Conservation (phyloP, 1,140 invertebrate species). For the Aphelinus atriplicis region DNA sequence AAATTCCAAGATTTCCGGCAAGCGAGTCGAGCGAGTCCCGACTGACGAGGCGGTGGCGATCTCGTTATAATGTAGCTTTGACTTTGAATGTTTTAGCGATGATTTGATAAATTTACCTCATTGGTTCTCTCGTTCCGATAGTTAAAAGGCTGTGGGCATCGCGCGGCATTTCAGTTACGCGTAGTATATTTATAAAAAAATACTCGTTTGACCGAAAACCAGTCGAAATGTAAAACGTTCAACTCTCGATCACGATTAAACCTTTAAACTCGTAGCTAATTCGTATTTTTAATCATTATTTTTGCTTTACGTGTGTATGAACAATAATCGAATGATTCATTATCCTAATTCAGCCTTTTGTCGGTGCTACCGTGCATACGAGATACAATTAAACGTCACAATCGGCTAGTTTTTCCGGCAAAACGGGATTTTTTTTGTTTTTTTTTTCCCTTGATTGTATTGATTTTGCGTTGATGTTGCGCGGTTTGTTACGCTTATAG, state of each 20-base stretch:
- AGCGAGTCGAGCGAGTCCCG: conserved; percentile 5
- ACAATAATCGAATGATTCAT: no score
- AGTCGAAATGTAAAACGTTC: conserved; percentile 15
- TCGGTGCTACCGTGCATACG: conserved; percentile 27
- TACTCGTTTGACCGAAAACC: conserved; percentile 49
- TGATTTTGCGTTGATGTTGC: conserved; percentile 22
- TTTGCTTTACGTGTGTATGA: no score
- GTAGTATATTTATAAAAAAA: conserved; percentile 57
- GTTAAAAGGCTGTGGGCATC: conserved; percentile 57
- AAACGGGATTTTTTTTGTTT: conserved; percentile 41
- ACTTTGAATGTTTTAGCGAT: conserved; percentile 64
- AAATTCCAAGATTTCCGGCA: conserved; percentile 2
- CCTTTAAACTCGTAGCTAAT: no score
- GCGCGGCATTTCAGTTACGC: conserved; percentile 53
- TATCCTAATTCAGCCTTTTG: not conserved
- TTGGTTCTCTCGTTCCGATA: conserved; percentile 59
- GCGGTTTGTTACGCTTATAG: conserved; percentile 34
- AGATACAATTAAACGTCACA: conserved; percentile 47
- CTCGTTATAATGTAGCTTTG: conserved; percentile 53
- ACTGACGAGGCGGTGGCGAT: conserved; percentile 40
- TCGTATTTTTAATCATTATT: no score
- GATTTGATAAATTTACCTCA: conserved; percentile 45
- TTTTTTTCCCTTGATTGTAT: no score
- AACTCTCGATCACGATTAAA: conserved; percentile 3
- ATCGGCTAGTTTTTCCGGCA: conserved; percentile 39